Evolutionary conservation across 1,140 invertebrate species (phyloP).

Genomic region (Acromyrmex heyeri): DNA sequence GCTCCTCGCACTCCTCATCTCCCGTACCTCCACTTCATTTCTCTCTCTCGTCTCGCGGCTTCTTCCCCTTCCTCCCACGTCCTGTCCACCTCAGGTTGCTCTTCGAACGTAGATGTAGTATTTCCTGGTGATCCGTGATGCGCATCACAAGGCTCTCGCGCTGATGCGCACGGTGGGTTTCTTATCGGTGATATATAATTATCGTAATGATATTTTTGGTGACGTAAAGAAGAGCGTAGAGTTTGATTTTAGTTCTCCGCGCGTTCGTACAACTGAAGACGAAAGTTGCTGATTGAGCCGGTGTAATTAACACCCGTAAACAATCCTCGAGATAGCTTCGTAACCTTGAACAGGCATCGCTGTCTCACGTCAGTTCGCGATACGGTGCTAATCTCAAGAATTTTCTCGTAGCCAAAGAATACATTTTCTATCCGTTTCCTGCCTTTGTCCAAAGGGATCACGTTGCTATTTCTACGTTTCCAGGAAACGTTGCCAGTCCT

Average conservation of each 20-base stretch:
- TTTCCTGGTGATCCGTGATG: slow-evolving; percentile 69
- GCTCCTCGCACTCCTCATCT: neutral
- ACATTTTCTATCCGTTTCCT: neutral
- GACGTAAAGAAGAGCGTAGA: neutral
- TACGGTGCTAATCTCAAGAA: neutral
- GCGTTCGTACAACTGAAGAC: neutral
- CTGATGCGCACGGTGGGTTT: slow-evolving; percentile 42
- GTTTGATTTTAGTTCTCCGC: too few species aligned
- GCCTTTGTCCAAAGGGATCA: slow-evolving; percentile 4
- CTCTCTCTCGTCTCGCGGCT: neutral
- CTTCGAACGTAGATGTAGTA: slow-evolving; percentile 57
- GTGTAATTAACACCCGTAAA: slow-evolving; percentile 15
- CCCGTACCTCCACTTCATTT: slow-evolving; percentile 27
- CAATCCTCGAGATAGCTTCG: neutral
- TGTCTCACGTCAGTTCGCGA: slow-evolving; percentile 12
- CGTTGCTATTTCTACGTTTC: slow-evolving; percentile 59
- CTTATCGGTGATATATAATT: slow-evolving; percentile 40
- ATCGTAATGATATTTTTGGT: neutral
- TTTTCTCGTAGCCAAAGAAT: neutral
- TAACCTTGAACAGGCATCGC: neutral
- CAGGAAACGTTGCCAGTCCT: slow-evolving; percentile 73
- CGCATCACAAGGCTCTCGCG: slow-evolving; percentile 58
- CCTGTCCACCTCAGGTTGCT: slow-evolving; percentile 14
- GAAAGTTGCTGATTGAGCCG: slow-evolving; percentile 33
- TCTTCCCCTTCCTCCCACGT: slow-evolving; percentile 42